Percentiles rank a stretch among this genome's conserved stretches.
These are phyloP conservation scores for Telenomus remus DNA, from an alignment of 1,140 invertebrate genomes.

Conservation along the genomic window DNA sequence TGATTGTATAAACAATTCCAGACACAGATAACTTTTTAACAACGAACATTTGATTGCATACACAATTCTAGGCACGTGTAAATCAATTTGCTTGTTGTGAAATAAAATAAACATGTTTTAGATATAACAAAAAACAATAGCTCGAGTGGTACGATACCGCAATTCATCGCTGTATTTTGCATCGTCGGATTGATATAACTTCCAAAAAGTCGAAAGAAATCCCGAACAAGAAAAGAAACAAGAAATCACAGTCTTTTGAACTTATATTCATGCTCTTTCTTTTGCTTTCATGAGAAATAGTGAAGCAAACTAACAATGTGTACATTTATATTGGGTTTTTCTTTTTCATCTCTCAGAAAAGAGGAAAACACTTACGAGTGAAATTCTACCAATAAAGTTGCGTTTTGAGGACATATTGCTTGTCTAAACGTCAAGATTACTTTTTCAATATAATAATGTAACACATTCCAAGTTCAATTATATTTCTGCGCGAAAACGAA, in stretches of 20 bases:
- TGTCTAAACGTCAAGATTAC: constrained; percentile 33
- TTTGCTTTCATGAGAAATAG: constrained; percentile 19
- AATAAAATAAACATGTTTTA: too few relatives aligned
- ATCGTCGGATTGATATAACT: constrained; percentile 25
- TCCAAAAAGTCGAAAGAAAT: constrained; percentile 12
- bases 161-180: constrained; percentile 18
- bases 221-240: constrained; percentile 29
- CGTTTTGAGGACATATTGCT: constrained; percentile 34
- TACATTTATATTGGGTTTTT: constrained; percentile 41
- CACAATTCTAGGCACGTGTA: too few relatives aligned
- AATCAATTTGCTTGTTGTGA: too few relatives aligned
- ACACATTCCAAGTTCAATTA: too few relatives aligned
- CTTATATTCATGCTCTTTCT: constrained; percentile 34
- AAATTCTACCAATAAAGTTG: constrained; percentile 40
- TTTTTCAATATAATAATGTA: constrained; percentile 28
- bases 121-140: too few relatives aligned
- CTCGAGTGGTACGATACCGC: neutral
- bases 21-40: constrained; percentile 3
- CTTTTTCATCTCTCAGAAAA: constrained; percentile 18
- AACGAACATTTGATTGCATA: too few relatives aligned
- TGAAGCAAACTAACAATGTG: constrained; percentile 39
- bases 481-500: neutral
- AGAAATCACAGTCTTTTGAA: constrained; percentile 39
- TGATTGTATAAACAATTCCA: too few relatives aligned
- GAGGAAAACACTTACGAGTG: constrained; percentile 36